Percentiles rank a stretch among this genome's conserved stretches.
These are phyloP conservation scores for Asobara japonica DNA, from an alignment of 1,140 invertebrate genomes.

Conservation along the genomic window DNA sequence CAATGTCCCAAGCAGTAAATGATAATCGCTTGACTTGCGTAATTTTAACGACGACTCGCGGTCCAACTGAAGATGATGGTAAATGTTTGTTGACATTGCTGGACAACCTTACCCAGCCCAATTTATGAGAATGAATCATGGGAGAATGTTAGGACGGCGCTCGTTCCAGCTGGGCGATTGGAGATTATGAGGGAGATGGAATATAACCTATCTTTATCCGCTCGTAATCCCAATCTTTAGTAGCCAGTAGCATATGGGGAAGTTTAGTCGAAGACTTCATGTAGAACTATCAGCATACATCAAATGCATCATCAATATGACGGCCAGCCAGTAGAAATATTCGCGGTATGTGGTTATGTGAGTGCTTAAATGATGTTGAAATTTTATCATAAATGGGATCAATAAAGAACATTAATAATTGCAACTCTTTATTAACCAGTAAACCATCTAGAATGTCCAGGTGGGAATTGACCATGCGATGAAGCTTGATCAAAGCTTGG, in stretches of 20 bases:
- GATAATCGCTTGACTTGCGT: neutral
- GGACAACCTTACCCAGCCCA: neutral
- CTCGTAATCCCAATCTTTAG: neutral
- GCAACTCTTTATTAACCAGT: too few relatives aligned
- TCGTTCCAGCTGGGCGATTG: neutral
- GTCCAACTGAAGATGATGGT: neutral
- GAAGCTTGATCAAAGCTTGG: too few relatives aligned
- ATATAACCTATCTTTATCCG: neutral
- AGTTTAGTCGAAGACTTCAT: neutral
- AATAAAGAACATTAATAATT: too few relatives aligned
- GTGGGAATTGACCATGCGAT: too few relatives aligned
- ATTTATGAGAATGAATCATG: slow-evolving; percentile 22
- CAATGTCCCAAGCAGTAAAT: neutral
- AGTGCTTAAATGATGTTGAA: too few relatives aligned
- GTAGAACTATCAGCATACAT: too few relatives aligned
- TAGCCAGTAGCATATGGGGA: neutral
- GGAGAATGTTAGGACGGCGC: neutral
- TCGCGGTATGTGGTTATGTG: too few relatives aligned
- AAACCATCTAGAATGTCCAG: too few relatives aligned
- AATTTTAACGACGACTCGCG: neutral
- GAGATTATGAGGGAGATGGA: neutral
- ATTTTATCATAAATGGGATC: too few relatives aligned
- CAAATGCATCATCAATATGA: too few relatives aligned
- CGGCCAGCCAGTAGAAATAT: too few relatives aligned
- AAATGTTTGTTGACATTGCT: slow-evolving; percentile 6